Evolutionary conservation across 2,888 invertebrate genomes (phyloP).

Genomic region (Luperina testacea): DNA sequence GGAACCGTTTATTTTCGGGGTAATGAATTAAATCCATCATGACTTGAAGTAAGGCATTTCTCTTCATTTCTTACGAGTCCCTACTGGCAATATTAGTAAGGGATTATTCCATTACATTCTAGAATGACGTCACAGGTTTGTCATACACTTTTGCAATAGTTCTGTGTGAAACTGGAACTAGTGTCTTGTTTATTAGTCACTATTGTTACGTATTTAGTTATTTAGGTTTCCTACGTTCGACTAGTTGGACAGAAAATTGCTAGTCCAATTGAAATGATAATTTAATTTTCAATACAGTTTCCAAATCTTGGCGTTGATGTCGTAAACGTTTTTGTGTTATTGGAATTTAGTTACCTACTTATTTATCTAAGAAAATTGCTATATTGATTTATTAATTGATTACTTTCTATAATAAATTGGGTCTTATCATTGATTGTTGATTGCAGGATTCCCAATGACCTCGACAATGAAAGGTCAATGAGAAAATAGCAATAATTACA

Average conservation of each 20-base stretch:
- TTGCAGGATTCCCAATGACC: neutral
- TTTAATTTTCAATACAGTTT: neutral
- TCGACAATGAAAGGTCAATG: neutral
- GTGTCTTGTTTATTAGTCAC: conserved; percentile 38
- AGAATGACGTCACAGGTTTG: conserved; percentile 28
- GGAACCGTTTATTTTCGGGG: neutral
- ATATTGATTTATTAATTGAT: too few relatives aligned
- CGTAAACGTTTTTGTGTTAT: neutral
- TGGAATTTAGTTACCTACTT: neutral
- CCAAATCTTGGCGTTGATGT: conserved; percentile 8
- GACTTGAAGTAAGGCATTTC: neutral
- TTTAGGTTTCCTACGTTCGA: conserved; percentile 41
- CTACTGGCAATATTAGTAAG: neutral
- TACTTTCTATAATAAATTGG: neutral
- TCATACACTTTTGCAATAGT: conserved; percentile 35
- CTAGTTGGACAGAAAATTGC: conserved; percentile 5
- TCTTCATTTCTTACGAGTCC: neutral
- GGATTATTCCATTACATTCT: neutral
- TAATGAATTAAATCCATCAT: neutral
- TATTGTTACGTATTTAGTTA: conserved; percentile 43
- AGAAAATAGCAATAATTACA: too few relatives aligned
- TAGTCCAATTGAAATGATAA: conserved; percentile 13
- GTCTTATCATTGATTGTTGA: neutral
- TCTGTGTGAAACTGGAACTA: conserved; percentile 43
- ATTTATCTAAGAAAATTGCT: neutral